These are phyloP conservation scores for Eupelmus urozonus DNA, from an alignment of 2,888 invertebrate genomes.

Conservation along the genomic window DNA sequence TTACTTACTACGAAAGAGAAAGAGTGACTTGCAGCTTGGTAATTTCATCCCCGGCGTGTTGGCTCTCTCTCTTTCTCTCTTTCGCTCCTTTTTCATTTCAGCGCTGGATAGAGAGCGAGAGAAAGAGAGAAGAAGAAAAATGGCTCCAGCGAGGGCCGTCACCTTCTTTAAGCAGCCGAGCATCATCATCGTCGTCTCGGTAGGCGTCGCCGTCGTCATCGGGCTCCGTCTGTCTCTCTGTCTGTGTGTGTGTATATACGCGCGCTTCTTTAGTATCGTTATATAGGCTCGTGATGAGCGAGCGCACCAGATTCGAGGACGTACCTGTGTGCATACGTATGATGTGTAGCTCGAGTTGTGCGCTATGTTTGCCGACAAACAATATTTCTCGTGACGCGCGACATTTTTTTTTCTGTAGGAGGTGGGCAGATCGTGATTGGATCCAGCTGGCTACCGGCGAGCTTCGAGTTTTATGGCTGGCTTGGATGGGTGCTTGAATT, in stretches of 20 bases:
- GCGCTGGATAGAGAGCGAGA: slow-evolving; percentile 20
- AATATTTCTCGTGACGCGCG: not conserved
- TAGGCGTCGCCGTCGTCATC: slow-evolving; percentile 61
- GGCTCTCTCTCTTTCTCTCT: slow-evolving; percentile 63
- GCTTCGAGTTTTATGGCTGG: not conserved
- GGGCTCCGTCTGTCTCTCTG: not conserved
- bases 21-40: slow-evolving; percentile 73
- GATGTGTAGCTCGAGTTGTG: not conserved
- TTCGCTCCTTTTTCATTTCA: slow-evolving; percentile 14
- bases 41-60: slow-evolving; percentile 73
- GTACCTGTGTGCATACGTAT: not conserved
- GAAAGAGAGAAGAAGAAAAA: slow-evolving; percentile 45
- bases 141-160: slow-evolving; percentile 43
- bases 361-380: slow-evolving; percentile 17
- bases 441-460: not conserved
- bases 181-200: slow-evolving; percentile 53
- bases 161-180: slow-evolving; percentile 44
- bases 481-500: not conserved
- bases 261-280: slow-evolving; percentile 13
- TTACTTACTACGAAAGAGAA: slow-evolving; percentile 37
- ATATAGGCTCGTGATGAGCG: no score
- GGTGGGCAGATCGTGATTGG: not conserved
- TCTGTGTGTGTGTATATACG: slow-evolving; percentile 14
- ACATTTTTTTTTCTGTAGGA: not conserved
- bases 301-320: not conserved